phyloP scores from a whole-genome alignment of 2,888 invertebrate genomes.

The Macrosoma leucophasiata region DNA sequence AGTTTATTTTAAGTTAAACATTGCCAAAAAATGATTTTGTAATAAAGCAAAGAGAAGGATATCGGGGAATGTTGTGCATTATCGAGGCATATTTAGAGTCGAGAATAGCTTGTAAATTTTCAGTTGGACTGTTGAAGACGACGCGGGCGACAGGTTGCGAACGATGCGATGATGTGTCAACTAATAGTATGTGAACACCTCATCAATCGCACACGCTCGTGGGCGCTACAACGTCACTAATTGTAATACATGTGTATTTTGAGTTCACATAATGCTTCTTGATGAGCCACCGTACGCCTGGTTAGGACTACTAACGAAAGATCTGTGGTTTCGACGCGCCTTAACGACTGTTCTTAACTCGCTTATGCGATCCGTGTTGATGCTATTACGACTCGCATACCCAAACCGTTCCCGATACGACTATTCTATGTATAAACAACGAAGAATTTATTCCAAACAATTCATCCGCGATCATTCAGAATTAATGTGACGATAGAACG shows the following conservation, averaged over 20 bases:
- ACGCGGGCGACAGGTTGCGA: too few species aligned
- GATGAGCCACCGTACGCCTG: conserved; percentile 47
- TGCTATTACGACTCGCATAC: conserved; percentile 24
- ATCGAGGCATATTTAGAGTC: too few species aligned
- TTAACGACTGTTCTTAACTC: conserved; percentile 7
- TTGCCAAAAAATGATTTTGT: too few species aligned
- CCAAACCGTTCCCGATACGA: neutral
- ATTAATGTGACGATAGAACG: neutral
- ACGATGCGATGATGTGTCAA: conserved; percentile 55
- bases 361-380: conserved; percentile 27
- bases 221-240: conserved; percentile 52
- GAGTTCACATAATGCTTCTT: conserved; percentile 61
- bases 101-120: too few species aligned
- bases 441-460: too few species aligned
- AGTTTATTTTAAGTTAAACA: too few species aligned
- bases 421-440: conserved; percentile 8
- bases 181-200: conserved; percentile 57
- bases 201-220: conserved; percentile 42
- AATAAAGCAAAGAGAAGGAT: too few species aligned
- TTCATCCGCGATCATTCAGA: too few species aligned
- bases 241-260: conserved; percentile 70
- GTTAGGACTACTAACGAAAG: conserved; percentile 55
- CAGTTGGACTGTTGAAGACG: too few species aligned
- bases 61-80: too few species aligned
- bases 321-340: conserved; percentile 38